Evolutionary conservation across 2,888 invertebrate species (phyloP).

Genomic region (Laothoe populi): DNA sequence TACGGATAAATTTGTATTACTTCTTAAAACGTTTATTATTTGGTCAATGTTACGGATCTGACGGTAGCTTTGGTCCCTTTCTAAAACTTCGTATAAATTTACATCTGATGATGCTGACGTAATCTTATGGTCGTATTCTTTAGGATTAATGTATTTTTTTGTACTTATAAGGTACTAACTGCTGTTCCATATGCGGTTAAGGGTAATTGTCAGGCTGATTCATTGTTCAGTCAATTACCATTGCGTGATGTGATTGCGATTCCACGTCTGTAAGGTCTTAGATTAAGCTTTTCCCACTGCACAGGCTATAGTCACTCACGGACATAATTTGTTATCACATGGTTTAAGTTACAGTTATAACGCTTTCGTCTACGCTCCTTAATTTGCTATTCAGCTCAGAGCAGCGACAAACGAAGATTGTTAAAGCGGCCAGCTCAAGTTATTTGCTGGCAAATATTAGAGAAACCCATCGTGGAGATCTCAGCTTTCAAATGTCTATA

Average conservation of each 20-base stretch:
- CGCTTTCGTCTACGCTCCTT: slow-evolving; percentile 9
- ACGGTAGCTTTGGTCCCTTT: too few species aligned
- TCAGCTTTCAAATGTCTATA: slow-evolving; percentile 29
- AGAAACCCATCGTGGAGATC: slow-evolving; percentile 4
- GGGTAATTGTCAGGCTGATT: background rate
- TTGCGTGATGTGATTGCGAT: background rate
- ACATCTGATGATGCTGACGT: too few species aligned
- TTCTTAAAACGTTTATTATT: too few species aligned
- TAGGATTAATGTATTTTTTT: too few species aligned
- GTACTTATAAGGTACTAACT: background rate
- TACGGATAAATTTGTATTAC: too few species aligned
- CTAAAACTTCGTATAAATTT: too few species aligned
- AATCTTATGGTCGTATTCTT: too few species aligned
- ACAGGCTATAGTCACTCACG: background rate
- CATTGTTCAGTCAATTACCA: background rate
- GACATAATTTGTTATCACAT: background rate
- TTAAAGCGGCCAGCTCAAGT: background rate
- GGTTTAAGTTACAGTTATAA: slow-evolving; percentile 7
- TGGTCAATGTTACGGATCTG: too few species aligned
- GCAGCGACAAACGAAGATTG: background rate
- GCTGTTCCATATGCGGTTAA: background rate
- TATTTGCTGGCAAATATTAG: slow-evolving; percentile 15
- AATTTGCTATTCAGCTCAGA: slow-evolving; percentile 2
- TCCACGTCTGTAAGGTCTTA: background rate
- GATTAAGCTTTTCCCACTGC: background rate